Evolutionary conservation across 2,797 vertebrate species (phyloP), one percentile per base, ranked within the genome.

Genomic region (Lates japonicus): DNA sequence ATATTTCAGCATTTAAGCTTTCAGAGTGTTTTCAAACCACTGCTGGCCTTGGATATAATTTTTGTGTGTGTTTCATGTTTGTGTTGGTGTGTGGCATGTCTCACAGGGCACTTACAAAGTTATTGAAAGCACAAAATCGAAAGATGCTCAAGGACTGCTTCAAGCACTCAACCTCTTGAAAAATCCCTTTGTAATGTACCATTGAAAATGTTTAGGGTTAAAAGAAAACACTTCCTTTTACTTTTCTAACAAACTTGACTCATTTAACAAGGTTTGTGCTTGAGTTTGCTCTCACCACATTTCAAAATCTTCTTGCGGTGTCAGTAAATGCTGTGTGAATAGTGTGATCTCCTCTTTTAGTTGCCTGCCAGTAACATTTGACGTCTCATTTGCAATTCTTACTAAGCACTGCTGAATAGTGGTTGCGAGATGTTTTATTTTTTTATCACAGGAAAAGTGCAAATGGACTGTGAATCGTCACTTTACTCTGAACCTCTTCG

Each of bases 1-100:
- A 78, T 78, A 66, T 87, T 81, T 4, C 54, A 64, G 35, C n/a
- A 59, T 79, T 74, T 68, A 52, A 71, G 48, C 64, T 74, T 76
- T 70, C 41, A 35, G 60, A 42, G 78, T 49, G 51, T 74, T 74
- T 80, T 88, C 10, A 67, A 64, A 70, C 31, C 57, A 25, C 3
- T 8, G 49, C 29, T 70, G 67, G 55, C 78, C 62, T 80, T 71
- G 60, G 66, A 76, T 71, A 67, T 17, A 70, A 51, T 74, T 41
- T 51, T 41, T 51, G 12, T 35, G 16, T 22, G 12, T 46, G 5
- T 75, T 54, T 52, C 2, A 19, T 61, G 3, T 70, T 75, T 79
- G 67, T 52, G 68, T 76, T 57, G 13, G 13, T 33, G 70, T 61
- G 63, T 51, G 29, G 51, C 60, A 25, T 48, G 22, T 74, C 14